Evolutionary conservation across 1,140 invertebrate genomes (phyloP).

Genomic region (Aporrectodea caliginosa): DNA sequence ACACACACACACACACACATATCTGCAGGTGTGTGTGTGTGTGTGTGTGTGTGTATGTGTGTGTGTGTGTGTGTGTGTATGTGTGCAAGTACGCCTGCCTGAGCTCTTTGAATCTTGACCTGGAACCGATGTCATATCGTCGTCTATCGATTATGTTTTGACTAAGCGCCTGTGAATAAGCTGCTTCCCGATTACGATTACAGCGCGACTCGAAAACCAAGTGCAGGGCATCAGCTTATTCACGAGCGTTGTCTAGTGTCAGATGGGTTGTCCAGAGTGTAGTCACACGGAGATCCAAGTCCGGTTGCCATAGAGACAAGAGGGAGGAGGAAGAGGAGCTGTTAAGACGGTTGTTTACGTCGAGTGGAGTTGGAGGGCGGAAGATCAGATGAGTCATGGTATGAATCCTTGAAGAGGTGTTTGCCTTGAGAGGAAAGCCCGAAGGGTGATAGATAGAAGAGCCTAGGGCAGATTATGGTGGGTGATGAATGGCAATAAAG

Average conservation of each 20-base stretch:
- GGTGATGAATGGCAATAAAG: too few relatives aligned
- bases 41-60: constrained; percentile 14
- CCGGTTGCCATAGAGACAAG: too few relatives aligned
- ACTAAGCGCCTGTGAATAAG: neutral
- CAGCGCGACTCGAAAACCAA: neutral
- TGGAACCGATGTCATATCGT: neutral
- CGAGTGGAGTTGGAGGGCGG: too few relatives aligned
- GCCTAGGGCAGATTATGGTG: too few relatives aligned
- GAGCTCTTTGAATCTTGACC: neutral
- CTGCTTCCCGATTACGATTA: neutral
- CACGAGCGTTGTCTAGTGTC: neutral
- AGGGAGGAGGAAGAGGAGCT: too few relatives aligned
- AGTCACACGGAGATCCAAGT: too few relatives aligned
- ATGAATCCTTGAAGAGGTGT: too few relatives aligned
- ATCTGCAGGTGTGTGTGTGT: constrained; percentile 7
- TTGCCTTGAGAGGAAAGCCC: too few relatives aligned
- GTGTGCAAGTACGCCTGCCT: neutral
- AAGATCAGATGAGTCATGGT: too few relatives aligned
- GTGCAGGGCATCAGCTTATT: neutral
- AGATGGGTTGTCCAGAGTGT: too few relatives aligned
- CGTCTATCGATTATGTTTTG: neutral
- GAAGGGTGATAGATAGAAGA: too few relatives aligned
- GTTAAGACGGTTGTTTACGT: too few relatives aligned
- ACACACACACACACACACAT: neutral
- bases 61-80: constrained; percentile 8